Base-by-base conservation (phyloP, 2,888 invertebrate genomes). In the Rotaria macrura region DNA sequence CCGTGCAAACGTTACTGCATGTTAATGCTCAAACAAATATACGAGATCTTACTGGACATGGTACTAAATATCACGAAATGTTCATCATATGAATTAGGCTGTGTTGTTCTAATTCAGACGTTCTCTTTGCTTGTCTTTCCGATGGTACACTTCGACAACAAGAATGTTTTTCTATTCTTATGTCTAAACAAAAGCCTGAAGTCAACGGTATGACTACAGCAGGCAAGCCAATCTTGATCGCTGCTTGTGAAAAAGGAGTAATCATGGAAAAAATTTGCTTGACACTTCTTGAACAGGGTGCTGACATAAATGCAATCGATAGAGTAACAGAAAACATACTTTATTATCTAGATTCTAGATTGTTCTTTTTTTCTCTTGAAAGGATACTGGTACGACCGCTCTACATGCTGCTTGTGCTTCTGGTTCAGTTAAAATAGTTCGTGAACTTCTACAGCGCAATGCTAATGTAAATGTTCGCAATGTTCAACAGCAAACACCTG, bases 211-310 rank as follows among this genome's bases (percentile, higher is more conserved):
- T 88, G 72, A 88, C 89, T 29, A 89, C 89, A 55, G 89, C 90
- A 85, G 91, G 91, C 12, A 88, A 88, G 25, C 90, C 90, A 20
- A 89, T 90, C 10, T 89, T 91, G 85, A 87, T 90, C 17, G 87
- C 88, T 54, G 90, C 90, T 9, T 91, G 91, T 88, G 90, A 91
- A 87, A 89, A 89, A 38, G 90, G 90, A 6, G 87, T 87, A 52
- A 90, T 90, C 79, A 90, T 89, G 88, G 90, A 91, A 87, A 89
- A 89, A 23, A 88, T 90, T 87, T 91, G 91, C 87, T 85, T 90
- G 23, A 87, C 88, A 84, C 86, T 91, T 83, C 87, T 91, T 29
- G 87, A 89, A 85, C 89, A 89, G 83, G 90, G 90, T 72, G 90
- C 91, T 57, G 89, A 91, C 85, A 89, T 90, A 12, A 90, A 90